Evolutionary conservation across 2,113 vertebrate genomes (phyloP).

Genomic region (Triplophysa siluroides): DNA sequence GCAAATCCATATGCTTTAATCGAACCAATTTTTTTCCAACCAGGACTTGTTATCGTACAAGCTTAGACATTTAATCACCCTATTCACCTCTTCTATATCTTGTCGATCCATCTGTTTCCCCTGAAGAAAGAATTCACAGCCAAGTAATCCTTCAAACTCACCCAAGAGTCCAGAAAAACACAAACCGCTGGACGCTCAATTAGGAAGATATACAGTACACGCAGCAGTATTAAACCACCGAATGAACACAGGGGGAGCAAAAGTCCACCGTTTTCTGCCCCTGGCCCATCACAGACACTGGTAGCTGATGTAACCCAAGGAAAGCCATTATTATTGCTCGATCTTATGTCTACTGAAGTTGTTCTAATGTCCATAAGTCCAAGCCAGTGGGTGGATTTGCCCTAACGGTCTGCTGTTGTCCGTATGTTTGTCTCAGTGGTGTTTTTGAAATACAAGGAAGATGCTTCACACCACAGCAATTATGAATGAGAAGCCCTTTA

Average conservation of each 20-base stretch:
- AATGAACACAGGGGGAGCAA: background rate
- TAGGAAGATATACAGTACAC: slow-evolving; percentile 26
- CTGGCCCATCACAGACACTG: background rate
- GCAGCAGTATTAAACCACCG: background rate
- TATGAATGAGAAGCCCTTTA: slow-evolving; percentile 8
- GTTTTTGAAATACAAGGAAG: slow-evolving; percentile 10
- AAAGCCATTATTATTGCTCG: slow-evolving; percentile 6
- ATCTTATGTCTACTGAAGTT: background rate
- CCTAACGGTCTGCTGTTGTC: background rate
- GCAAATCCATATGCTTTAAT: too few relatives aligned
- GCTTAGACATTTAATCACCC: background rate
- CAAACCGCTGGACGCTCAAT: slow-evolving; percentile 41
- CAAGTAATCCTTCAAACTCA: slow-evolving; percentile 32
- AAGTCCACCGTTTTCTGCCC: slow-evolving; percentile 6
- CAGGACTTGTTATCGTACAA: background rate
- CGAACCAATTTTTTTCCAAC: too few relatives aligned
- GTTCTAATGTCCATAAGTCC: slow-evolving; percentile 1
- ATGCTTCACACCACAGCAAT: background rate
- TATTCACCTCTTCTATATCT: background rate
- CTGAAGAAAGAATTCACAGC: slow-evolving; percentile 13
- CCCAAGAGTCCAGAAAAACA: slow-evolving; percentile 28
- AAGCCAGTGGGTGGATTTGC: slow-evolving; percentile 24
- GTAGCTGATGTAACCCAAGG: slow-evolving; percentile 32
- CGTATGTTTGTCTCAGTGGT: background rate
- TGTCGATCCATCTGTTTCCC: background rate